phyloP scores from a whole-genome alignment of 1,140 invertebrate species.

The Pseudomyrmex gracilis region DNA sequence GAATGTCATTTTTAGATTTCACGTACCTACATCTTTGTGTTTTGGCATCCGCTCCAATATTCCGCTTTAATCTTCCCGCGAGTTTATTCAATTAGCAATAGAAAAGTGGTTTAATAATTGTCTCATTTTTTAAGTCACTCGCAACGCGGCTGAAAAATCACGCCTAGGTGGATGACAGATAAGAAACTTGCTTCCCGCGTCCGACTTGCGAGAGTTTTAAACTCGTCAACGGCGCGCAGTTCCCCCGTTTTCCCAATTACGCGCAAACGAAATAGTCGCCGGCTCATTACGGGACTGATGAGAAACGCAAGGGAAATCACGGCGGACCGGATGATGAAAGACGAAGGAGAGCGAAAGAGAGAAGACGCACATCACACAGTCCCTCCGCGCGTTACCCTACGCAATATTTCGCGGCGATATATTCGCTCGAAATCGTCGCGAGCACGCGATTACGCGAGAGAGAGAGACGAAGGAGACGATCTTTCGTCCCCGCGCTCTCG shows the following conservation, averaged over 20 bases:
- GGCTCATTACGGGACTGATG: conserved; percentile 22
- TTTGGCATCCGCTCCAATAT: no score
- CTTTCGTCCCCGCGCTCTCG: conserved; percentile 39
- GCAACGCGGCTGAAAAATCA: neutral
- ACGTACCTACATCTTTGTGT: no score
- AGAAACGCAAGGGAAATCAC: conserved; percentile 18
- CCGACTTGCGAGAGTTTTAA: conserved; percentile 9
- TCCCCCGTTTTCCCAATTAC: conserved; percentile 3
- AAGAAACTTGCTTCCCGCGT: neutral
- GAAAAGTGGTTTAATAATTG: neutral
- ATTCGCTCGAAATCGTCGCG: conserved; percentile 31
- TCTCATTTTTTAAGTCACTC: neutral
- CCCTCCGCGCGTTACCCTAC: no score
- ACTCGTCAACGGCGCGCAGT: neutral
- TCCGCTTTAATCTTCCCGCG: no score
- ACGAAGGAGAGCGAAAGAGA: neutral
- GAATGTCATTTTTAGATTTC: no score
- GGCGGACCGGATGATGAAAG: conserved; percentile 5
- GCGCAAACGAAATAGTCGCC: neutral
- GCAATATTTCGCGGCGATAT: conserved; percentile 16
- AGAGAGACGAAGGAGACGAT: conserved; percentile 4
- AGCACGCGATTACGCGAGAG: conserved; percentile 52
- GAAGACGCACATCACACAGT: no score
- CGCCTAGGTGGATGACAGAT: neutral
- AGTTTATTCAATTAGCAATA: no score